Conservation (phyloP, 2,888 invertebrate genomes). For the Neocrepidodera transversa region DNA sequence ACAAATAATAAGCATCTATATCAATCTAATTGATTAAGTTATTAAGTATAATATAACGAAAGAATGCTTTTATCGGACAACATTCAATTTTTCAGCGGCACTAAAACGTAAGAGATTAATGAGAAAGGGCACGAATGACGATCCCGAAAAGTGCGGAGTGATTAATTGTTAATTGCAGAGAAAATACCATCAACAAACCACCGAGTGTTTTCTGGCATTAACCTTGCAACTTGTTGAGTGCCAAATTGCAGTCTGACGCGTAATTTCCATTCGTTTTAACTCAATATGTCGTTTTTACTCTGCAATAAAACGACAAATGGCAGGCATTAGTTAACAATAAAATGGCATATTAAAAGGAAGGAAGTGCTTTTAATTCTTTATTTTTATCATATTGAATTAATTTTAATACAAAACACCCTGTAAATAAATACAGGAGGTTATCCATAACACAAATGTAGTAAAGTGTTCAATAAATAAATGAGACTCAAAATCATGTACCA, state of each 20-base stretch:
- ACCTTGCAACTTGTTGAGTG: conserved; percentile 6
- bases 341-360: too few relatives aligned
- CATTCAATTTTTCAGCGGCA: conserved; percentile 5
- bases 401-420: too few relatives aligned
- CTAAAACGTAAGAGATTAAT: conserved; percentile 21
- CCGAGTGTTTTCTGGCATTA: conserved; percentile 9
- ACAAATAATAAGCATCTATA: too few relatives aligned
- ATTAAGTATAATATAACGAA: conserved; percentile 2
- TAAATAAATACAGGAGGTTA: too few relatives aligned
- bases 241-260: conserved; percentile 1
- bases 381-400: too few relatives aligned
- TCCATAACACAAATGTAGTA: too few relatives aligned
- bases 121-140: conserved; percentile 9
- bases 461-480: too few relatives aligned
- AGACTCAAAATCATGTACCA: too few relatives aligned
- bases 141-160: conserved; percentile 13
- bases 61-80: conserved; percentile 16
- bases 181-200: conserved; percentile 13
- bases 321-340: too few relatives aligned
- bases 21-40: not conserved
- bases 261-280: not conserved
- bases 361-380: too few relatives aligned
- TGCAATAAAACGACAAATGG: too few relatives aligned
- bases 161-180: conserved; percentile 17
- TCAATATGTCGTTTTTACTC: too few relatives aligned